Base-by-base conservation (phyloP, 2,888 invertebrate species). In the Ophioninae sp. region DNA sequence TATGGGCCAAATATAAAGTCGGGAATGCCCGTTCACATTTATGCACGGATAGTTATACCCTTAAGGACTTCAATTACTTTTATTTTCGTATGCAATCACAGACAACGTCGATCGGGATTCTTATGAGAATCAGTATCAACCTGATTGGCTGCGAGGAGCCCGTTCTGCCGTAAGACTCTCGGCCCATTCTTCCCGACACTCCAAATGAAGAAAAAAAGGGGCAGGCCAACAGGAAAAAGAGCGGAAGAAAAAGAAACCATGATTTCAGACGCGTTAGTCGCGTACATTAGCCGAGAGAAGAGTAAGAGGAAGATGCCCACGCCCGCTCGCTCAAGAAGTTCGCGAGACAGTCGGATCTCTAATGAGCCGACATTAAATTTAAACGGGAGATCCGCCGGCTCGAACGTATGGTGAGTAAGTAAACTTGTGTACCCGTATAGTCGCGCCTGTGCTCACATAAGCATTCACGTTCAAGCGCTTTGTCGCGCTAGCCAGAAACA, bases 341-440 rank as follows among this genome's bases (percentile, higher is more conserved):
- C 68, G 68, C 81, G 77, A 84, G 83, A 83, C 83, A 81, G 81
- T 84, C 81, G 81, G 82, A 79, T 79, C 79, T 81, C 81, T 85
- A 86, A 87, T 85, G 84, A 85, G 83, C 81, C 81, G 82, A 79
- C 83, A 85, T 85, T 86, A 84, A 87, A 86, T 87, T 86, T 85
- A 82, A 86, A 83, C 81, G 63, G 63, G 73, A 68, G 61, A 76
- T 82, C 78, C 76, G 80, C 56, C 64, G 79, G 82, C 61, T 51
- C 51, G 76, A 71, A 73, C 79, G 75, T 59, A 72, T 68, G 79
- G 59, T 79, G 81, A 80, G 82, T 85, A 82, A 85, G 82, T 85
- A 85, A 86, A 85, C 78, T 73, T 81, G 68, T 41, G 44, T 79
- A 64, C 51, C 10, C 73, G 59, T 59, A 39, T 44, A 39, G 58